A percentile compares a stretch with the other conserved stretches of the same genome.
phyloP scores from a whole-genome alignment of 2,113 vertebrate species.

The Hassar affinis region DNA sequence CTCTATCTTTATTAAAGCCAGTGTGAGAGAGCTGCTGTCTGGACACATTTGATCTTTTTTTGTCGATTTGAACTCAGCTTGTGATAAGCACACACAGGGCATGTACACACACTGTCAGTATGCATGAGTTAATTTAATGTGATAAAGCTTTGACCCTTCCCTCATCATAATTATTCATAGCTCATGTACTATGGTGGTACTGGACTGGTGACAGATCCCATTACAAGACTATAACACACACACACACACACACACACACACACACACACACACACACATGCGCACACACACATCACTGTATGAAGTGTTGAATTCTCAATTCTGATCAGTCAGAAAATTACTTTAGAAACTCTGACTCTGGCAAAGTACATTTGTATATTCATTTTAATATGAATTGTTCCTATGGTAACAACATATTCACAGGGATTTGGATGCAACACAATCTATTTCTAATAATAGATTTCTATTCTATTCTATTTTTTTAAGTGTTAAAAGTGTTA shows the following conservation, averaged over 20 bases:
- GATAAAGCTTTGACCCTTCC: constrained; percentile 26
- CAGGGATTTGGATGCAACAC: neutral
- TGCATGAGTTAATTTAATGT: constrained; percentile 47
- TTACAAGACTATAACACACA: constrained; percentile 4
- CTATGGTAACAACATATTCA: neutral
- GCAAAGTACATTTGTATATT: neutral
- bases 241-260: neutral
- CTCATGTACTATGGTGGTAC: constrained; percentile 4
- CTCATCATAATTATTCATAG: constrained; percentile 44
- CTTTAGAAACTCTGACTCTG: neutral
- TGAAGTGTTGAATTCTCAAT: neutral
- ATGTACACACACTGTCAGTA: constrained; percentile 35
- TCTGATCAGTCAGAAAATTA: neutral
- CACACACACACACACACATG: neutral
- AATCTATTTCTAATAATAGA: neutral
- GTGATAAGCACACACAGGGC: constrained; percentile 51
- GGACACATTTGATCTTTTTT: constrained; percentile 45
- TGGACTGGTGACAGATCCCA: constrained; percentile 22
- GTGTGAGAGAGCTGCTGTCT: constrained; percentile 44
- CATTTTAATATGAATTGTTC: neutral
- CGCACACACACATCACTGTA: constrained; percentile 1
- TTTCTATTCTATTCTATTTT: too few relatives aligned
- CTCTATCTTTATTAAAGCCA: constrained; percentile 37
- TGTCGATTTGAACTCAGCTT: constrained; percentile 45
- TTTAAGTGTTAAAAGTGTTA: too few relatives aligned